A percentile compares a stretch with the other conserved stretches of the same genome.
Conservation (phyloP, 2,888 invertebrate genomes). For the Eucriotettix oculatus region DNA sequence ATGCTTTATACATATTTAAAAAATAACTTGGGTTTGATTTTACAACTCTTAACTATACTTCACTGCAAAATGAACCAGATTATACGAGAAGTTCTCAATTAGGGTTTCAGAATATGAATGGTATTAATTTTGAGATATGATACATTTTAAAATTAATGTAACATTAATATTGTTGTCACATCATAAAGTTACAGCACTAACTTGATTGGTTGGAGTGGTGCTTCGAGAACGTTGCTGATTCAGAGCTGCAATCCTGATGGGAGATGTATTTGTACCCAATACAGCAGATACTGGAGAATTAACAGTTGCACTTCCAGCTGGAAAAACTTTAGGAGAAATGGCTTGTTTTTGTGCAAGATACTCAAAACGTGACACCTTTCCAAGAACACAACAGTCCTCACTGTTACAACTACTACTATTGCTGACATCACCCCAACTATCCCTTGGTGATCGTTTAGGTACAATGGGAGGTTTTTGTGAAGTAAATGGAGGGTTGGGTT, state of each 20-base stretch:
- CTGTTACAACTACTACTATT: slow-evolving; percentile 24
- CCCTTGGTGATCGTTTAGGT: slow-evolving; percentile 39
- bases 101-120: too few species aligned
- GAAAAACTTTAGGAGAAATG: slow-evolving; percentile 63
- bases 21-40: too few species aligned
- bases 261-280: slow-evolving; percentile 31
- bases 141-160: too few species aligned
- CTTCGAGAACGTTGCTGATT: background rate
- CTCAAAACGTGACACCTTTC: slow-evolving; percentile 67
- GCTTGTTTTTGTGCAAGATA: slow-evolving; percentile 38
- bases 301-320: slow-evolving; percentile 57
- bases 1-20: too few species aligned
- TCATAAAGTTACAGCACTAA: too few species aligned
- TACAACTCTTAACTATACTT: too few species aligned
- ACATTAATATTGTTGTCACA: too few species aligned
- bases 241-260: too few species aligned
- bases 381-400: slow-evolving; percentile 47
- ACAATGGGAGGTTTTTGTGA: slow-evolving; percentile 29
- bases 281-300: slow-evolving; percentile 72
- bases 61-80: too few species aligned
- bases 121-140: too few species aligned
- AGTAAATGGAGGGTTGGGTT: too few species aligned
- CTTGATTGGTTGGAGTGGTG: slow-evolving; percentile 1
- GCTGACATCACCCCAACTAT: slow-evolving; percentile 28
- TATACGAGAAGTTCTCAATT: too few species aligned